Percentiles rank a stretch among this genome's conserved stretches.
These are phyloP conservation scores for Apotomis betuletana DNA, from an alignment of 2,888 invertebrate species.

Conservation along the genomic window DNA sequence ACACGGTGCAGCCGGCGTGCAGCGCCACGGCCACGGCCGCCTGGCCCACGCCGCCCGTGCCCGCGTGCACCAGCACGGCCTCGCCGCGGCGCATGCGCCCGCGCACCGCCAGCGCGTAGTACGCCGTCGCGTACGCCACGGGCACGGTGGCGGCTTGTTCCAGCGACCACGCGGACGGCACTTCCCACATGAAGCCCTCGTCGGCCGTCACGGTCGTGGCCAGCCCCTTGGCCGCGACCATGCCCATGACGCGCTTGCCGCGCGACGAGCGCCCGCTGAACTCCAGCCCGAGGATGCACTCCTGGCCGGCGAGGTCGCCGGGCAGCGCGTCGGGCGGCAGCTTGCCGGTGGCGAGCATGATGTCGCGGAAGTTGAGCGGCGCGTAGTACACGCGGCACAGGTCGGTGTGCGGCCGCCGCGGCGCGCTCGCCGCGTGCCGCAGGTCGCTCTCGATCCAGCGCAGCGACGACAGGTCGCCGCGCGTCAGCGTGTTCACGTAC, in stretches of 20 bases:
- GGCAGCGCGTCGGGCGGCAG: slow-evolving; percentile 98
- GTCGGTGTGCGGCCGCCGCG: slow-evolving; percentile 80
- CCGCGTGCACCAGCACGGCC: slow-evolving; percentile 95
- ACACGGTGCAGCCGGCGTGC: slow-evolving; percentile 93
- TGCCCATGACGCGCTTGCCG: slow-evolving; percentile 95
- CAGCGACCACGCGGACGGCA: slow-evolving; percentile 93
- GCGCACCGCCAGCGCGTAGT: slow-evolving; percentile 95
- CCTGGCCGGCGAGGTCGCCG: slow-evolving; percentile 92
- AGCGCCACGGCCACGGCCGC: slow-evolving; percentile 98
- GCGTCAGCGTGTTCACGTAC: slow-evolving; percentile 95
- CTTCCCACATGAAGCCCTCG: slow-evolving; percentile 92
- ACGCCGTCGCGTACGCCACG: slow-evolving; percentile 95
- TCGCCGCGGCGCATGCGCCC: slow-evolving; percentile 94
- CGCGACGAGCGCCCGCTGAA: slow-evolving; percentile 91
- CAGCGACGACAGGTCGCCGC: slow-evolving; percentile 97
- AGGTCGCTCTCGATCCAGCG: slow-evolving; percentile 94
- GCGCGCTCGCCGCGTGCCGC: slow-evolving; percentile 65
- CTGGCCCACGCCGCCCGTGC: slow-evolving; percentile 98
- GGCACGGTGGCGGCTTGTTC: slow-evolving; percentile 98
- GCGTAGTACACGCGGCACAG: slow-evolving; percentile 96
- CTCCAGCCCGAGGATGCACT: slow-evolving; percentile 97
- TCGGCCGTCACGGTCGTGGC: slow-evolving; percentile 95
- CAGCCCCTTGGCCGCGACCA: slow-evolving; percentile 94
- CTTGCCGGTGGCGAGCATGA: slow-evolving; percentile 99
- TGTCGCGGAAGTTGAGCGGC: slow-evolving; percentile 98